Evolutionary conservation across 2,888 invertebrate genomes (phyloP).

Genomic region (Mesoligia furuncula): DNA sequence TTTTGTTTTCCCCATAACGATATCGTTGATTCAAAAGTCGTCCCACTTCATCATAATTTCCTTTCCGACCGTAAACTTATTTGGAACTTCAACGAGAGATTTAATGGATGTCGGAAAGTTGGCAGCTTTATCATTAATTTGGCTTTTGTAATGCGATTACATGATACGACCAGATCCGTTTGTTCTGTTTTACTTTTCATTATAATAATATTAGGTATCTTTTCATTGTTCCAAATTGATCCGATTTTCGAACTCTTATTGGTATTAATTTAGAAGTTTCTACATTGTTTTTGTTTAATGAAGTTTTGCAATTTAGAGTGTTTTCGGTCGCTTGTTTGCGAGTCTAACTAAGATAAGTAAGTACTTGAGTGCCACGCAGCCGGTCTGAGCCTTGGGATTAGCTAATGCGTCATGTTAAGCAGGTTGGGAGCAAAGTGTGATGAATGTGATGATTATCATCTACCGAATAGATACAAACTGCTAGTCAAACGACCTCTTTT

Average conservation of each 20-base stretch:
- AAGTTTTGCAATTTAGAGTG: conserved; percentile 52
- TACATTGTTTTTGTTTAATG: conserved; percentile 56
- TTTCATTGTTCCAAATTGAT: conserved; percentile 64
- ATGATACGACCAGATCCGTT: conserved; percentile 69
- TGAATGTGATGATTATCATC: neutral
- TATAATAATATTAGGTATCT: conserved; percentile 65
- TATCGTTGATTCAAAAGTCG: conserved; percentile 58
- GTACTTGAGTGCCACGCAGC: conserved; percentile 2
- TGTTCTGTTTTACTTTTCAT: conserved; percentile 71
- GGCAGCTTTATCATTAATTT: conserved; percentile 75
- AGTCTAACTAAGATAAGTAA: conserved; percentile 1
- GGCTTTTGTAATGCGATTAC: conserved; percentile 76
- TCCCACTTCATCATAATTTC: conserved; percentile 66
- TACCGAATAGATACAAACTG: neutral
- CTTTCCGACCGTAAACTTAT: conserved; percentile 64
- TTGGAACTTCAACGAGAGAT: conserved; percentile 65
- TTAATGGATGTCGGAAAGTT: conserved; percentile 73
- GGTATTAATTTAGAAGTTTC: conserved; percentile 63
- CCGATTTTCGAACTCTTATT: conserved; percentile 64
- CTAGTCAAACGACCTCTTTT: neutral
- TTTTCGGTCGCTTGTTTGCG: conserved; percentile 52
- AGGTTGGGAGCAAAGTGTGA: neutral
- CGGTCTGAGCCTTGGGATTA: conserved; percentile 24
- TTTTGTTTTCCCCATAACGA: conserved; percentile 51
- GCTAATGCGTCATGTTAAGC: conserved; percentile 1